Base-by-base conservation (phyloP, 2,797 vertebrate species). In the Enteromius trimaculatus region DNA sequence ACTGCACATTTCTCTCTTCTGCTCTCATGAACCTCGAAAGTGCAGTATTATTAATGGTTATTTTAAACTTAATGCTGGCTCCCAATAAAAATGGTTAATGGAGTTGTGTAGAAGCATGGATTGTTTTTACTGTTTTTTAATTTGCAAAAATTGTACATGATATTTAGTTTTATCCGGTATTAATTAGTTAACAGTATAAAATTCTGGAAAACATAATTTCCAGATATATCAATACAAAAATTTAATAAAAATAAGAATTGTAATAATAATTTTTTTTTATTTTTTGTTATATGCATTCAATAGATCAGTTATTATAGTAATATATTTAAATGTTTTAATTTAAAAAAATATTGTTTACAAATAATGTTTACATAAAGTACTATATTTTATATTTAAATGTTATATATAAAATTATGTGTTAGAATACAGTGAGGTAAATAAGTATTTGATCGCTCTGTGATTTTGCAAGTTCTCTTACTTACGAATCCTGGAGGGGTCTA, bases 1-100 rank as follows among this genome's bases (percentile, higher is more conserved):
- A 3, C 3, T 51, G 39, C 55, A 71, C 68, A 60, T 81, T 44
- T 86, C 49, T 77, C 9, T 78, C 21, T 77, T 62, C 16, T 17
- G 10, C 49, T 51, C 13, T 44, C 37, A 44, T 80, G 21, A 60
- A 44, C 23, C 31, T 60, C 3, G 31, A 26, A 42, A 10, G 14
- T 62, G 42, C 42, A 49, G 39, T 74, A 19, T 81, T 72, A 62
- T 21, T 37, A 72, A 49, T 49, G 42, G 29, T 74, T 74, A 19
- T 81, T 72, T 64, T 11, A 34, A 74, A 64, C 2, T 3, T 8
- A 81, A 74, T 74, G 79, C 68, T 72, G 16, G 19, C 39, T 71
- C 42, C 71, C 14, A 72, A 81, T 71, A 81, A 81, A 44, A 79
- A 16, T 34, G 13, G 14, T 16, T 64, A 64, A 64, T 64, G 2